Evolutionary conservation across 2,888 invertebrate genomes (phyloP).

Genomic region (Stomorhina lunata): DNA sequence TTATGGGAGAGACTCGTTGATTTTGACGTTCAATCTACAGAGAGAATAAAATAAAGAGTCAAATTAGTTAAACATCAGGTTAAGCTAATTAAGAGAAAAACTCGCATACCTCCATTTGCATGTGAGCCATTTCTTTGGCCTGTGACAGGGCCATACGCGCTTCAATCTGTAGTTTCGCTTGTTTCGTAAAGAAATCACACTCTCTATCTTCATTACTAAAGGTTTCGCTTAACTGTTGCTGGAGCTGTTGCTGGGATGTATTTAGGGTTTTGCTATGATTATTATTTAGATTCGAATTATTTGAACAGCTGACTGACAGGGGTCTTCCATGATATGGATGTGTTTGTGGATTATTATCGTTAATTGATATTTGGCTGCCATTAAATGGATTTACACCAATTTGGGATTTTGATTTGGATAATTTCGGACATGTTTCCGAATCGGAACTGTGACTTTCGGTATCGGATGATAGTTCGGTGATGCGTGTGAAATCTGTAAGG

Average conservation of each 20-base stretch:
- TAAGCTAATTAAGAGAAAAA: neutral
- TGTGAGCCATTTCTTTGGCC: constrained; percentile 94
- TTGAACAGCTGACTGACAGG: constrained; percentile 71
- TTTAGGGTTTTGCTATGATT: constrained; percentile 64
- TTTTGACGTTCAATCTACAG: constrained; percentile 83
- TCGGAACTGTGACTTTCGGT: constrained; percentile 89
- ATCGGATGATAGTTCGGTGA: constrained; percentile 83
- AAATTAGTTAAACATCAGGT: neutral
- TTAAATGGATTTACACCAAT: constrained; percentile 39
- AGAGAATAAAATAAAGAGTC: constrained; percentile 26
- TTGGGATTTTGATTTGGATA: constrained; percentile 71
- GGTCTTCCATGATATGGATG: constrained; percentile 73
- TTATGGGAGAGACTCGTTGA: constrained; percentile 89
- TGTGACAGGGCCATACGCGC: constrained; percentile 92
- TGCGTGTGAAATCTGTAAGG: constrained; percentile 95
- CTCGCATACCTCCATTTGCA: constrained; percentile 89
- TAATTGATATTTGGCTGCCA: constrained; percentile 14
- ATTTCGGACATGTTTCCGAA: constrained; percentile 81
- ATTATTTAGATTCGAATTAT: constrained; percentile 61
- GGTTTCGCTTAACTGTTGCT: constrained; percentile 75
- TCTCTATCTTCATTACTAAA: constrained; percentile 83
- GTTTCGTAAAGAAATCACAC: constrained; percentile 89
- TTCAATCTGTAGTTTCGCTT: constrained; percentile 91
- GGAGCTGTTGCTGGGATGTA: constrained; percentile 64
- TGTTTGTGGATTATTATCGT: constrained; percentile 67